Base-by-base conservation (phyloP, 2,888 invertebrate genomes). In the Argynnis bischoffii region DNA sequence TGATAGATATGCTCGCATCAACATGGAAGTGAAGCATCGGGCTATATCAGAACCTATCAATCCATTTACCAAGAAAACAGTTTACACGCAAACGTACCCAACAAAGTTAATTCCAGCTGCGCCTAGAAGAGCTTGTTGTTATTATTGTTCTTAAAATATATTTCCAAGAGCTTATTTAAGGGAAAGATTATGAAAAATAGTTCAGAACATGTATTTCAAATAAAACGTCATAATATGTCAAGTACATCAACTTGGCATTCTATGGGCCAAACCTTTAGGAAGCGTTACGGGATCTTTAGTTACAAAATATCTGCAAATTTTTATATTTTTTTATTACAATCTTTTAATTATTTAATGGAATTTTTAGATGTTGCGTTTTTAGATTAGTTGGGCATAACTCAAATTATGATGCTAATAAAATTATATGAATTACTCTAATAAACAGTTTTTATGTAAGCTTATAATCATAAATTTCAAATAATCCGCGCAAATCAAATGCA, bases 71-170 rank as follows among this genome's bases (percentile, higher is more conserved):
- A 88, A 80, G 76, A 89, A 84, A 70, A 80, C 82, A 15, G 83
- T 77, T 0, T 82, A 77, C 71, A 90, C 92, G 0, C 90, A 92
- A 73, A 92, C 91, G 0, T 92, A 90, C 57, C 92, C 92, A 0
- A 81, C 88, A 0, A 81, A 75, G 41, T 75, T 92, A 13, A 78
- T 88, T 6, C 90, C 92, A 0, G 92, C 92, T 6, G 81, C 87
- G 1, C 90, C 92, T 0, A 83, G 88, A 35, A 86, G 80, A 63
- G 80, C 83, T 8, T 89, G 89, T 72, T 91, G 90, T 67, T 88
- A 77, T 72, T 82, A 88, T 72, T 90, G 90, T 74, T 79, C 84
- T 2, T 87, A 81, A 73, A 64, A 46, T 18, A 21, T n/a, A 51
- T 16, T 31, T 51, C 26, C 5, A 48, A 64, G 48, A 35, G 6